Conservation (phyloP, 92 coral and sea anemone species). For the Bergia puertoricense region DNA sequence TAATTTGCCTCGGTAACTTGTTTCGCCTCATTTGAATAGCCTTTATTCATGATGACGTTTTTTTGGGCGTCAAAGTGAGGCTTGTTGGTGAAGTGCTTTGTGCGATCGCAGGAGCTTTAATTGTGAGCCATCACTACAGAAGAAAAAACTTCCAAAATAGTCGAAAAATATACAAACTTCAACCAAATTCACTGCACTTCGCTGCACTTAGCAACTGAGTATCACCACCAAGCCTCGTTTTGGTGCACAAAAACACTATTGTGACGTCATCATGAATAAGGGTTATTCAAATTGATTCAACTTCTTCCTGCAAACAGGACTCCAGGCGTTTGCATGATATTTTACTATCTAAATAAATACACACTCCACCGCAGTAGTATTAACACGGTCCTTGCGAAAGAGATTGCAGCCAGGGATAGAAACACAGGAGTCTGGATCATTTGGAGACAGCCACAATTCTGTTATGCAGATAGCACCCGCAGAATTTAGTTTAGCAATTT, state of each 20-base stretch:
- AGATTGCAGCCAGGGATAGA: slow-evolving; percentile 52
- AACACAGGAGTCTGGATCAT: slow-evolving; percentile 52
- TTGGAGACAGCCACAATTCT: slow-evolving; percentile 54
- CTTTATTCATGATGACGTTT: too few relatives aligned
- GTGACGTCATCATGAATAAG: too few relatives aligned
- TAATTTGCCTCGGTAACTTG: slow-evolving; percentile 46
- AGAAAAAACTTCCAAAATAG: too few relatives aligned
- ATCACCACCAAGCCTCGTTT: too few relatives aligned
- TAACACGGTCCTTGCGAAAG: slow-evolving; percentile 54
- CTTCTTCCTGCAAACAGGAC: slow-evolving; percentile 45
- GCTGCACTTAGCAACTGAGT: too few relatives aligned
- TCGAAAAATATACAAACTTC: too few relatives aligned
- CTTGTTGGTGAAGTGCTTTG: too few relatives aligned
- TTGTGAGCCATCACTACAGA: too few relatives aligned
- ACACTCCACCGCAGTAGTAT: slow-evolving; percentile 50
- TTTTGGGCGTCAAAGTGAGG: too few relatives aligned
- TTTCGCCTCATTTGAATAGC: slow-evolving; percentile 27
- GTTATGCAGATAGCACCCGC: slow-evolving; percentile 57
- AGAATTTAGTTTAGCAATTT: slow-evolving; percentile 43
- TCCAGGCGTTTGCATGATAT: slow-evolving; percentile 49
- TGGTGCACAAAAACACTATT: too few relatives aligned
- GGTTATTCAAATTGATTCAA: slow-evolving; percentile 44
- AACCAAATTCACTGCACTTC: too few relatives aligned
- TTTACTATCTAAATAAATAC: slow-evolving; percentile 56
- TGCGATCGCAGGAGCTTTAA: too few relatives aligned